Evolutionary conservation across 2,797 vertebrate species (phyloP).

Genomic region (Phrynocephalus forsythii): DNA sequence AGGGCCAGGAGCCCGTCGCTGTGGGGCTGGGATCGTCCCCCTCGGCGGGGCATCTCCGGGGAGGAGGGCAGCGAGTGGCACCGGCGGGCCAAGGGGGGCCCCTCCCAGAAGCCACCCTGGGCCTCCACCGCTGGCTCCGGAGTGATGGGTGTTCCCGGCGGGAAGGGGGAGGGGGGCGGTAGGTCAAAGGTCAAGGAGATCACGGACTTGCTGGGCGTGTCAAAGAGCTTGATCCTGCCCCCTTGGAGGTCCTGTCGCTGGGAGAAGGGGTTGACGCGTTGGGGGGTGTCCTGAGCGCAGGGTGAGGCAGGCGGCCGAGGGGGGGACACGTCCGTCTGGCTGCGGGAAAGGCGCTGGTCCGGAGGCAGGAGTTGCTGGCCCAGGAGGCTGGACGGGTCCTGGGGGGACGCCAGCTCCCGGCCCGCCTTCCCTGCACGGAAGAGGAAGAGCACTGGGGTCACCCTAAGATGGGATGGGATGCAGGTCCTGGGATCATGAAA

Average conservation of each 20-base stretch:
- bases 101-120: constrained; percentile 65
- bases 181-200: constrained; percentile 89
- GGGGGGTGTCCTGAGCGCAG: constrained; percentile 65
- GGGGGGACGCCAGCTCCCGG: constrained; percentile 28
- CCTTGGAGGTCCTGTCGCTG: constrained; percentile 93
- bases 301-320: constrained; percentile 57
- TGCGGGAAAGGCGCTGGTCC: constrained; percentile 85
- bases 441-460: not conserved
- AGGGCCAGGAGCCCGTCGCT: not conserved
- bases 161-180: constrained; percentile 78
- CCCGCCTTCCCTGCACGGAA: constrained; percentile 55
- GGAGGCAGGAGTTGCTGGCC: constrained; percentile 57
- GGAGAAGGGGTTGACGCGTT: constrained; percentile 94
- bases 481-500: no score
- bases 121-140: constrained; percentile 67
- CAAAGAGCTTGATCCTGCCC: constrained; percentile 95
- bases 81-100: constrained; percentile 75
- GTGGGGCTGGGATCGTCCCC: rapidly evolving
- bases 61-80: constrained; percentile 91
- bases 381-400: not conserved
- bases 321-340: constrained; percentile 87
- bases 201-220: constrained; percentile 92
- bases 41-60: constrained; percentile 79
- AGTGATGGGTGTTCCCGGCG: constrained; percentile 68
- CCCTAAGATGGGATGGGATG: no score